Percentiles rank a stretch among this genome's conserved stretches.
phyloP scores from a whole-genome alignment of 2,888 invertebrate genomes.

The Papilio protenor region DNA sequence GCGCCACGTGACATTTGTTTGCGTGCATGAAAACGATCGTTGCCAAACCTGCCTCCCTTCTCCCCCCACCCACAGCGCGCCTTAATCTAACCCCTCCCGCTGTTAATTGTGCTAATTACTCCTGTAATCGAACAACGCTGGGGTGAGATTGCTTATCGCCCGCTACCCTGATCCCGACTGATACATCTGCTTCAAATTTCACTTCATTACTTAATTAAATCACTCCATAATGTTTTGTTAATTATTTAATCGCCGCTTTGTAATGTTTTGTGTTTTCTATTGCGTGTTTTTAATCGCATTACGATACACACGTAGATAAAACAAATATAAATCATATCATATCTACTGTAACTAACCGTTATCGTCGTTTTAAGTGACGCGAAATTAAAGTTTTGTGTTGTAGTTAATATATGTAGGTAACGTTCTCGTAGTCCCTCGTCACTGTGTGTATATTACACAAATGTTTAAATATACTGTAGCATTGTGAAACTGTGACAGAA shows the following conservation, averaged over 20 bases:
- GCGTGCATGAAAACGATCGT: constrained; percentile 82
- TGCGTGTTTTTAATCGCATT: background rate
- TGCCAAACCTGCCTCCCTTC: constrained; percentile 51
- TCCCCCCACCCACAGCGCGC: background rate
- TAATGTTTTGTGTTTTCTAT: background rate
- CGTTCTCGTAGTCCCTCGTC: too few species aligned
- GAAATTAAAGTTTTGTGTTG: background rate
- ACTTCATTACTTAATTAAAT: constrained; percentile 37
- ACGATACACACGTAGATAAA: background rate
- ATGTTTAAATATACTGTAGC: background rate
- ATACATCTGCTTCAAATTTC: constrained; percentile 61
- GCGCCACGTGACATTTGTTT: constrained; percentile 84
- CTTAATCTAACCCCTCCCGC: constrained; percentile 56
- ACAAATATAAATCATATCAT: background rate
- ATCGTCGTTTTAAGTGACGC: background rate
- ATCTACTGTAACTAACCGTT: background rate
- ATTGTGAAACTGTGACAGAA: constrained; percentile 34
- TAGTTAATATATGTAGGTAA: background rate
- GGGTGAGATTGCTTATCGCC: constrained; percentile 82
- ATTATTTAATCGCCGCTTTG: constrained; percentile 8
- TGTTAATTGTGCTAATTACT: constrained; percentile 85
- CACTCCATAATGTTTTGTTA: constrained; percentile 37
- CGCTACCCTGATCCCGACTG: constrained; percentile 74
- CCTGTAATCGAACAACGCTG: constrained; percentile 82
- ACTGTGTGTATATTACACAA: too few species aligned